Evolutionary conservation across 1,140 invertebrate species (phyloP).

Genomic region (Globodera ellingtonae): DNA sequence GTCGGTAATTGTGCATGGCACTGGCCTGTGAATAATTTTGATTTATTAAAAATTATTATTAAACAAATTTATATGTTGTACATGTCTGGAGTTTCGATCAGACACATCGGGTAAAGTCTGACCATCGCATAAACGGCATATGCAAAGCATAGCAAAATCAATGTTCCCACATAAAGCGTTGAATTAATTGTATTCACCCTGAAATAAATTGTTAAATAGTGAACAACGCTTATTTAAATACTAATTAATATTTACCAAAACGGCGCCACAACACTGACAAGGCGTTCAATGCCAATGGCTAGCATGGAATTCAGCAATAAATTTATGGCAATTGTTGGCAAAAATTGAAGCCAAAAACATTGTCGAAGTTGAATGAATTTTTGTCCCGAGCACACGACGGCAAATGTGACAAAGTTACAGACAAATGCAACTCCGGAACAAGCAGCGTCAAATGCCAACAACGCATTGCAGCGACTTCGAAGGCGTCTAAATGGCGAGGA

Average conservation of each 20-base stretch:
- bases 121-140: background rate
- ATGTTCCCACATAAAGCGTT: background rate
- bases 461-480: slow-evolving; percentile 3
- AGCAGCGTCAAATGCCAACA: background rate
- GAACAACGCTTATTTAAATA: too few relatives aligned
- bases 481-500: background rate
- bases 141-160: background rate
- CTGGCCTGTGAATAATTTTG: background rate
- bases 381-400: background rate
- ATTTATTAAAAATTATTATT: too few relatives aligned
- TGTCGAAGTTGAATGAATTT: slow-evolving; percentile 4
- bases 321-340: slow-evolving; percentile 17
- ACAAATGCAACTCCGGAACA: background rate
- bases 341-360: slow-evolving; percentile 27
- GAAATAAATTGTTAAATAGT: too few relatives aligned
- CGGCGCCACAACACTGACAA: slow-evolving; percentile 3
- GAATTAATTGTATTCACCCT: background rate
- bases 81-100: background rate
- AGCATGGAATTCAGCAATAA: slow-evolving; percentile 14
- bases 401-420: background rate
- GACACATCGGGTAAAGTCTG: background rate
- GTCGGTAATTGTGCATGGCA: background rate
- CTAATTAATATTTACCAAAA: background rate
- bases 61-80: too few relatives aligned
- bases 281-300: slow-evolving; percentile 18